These are phyloP conservation scores for Oophaga pumilio DNA, from an alignment of 2,113 vertebrate species.

Conservation along the genomic window DNA sequence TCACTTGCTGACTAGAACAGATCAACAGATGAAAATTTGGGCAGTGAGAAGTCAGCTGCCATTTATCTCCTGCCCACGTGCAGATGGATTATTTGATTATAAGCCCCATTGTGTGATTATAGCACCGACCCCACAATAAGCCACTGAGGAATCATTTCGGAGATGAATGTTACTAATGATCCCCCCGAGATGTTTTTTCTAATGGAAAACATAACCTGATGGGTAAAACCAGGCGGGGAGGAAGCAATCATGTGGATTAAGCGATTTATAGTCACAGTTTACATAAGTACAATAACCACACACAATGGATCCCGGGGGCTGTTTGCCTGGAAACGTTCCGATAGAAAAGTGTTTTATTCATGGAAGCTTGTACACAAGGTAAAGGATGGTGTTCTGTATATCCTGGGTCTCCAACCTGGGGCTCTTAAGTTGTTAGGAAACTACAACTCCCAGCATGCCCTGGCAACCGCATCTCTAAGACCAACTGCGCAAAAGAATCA, in stretches of 20 bases:
- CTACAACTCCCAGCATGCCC: background rate
- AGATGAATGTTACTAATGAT: background rate
- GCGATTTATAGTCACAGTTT: conserved; percentile 8
- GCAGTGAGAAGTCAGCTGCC: background rate
- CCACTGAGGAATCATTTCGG: background rate
- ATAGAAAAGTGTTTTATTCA: background rate
- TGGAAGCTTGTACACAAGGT: background rate
- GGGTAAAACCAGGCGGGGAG: background rate
- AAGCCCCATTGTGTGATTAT: background rate
- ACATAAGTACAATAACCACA: background rate
- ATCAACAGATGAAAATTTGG: no score
- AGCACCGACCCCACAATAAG: background rate
- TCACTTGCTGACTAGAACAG: no score
- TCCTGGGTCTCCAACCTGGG: background rate
- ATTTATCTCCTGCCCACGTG: background rate
- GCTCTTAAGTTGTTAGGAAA: background rate
- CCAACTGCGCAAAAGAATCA: background rate
- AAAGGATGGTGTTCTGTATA: background rate
- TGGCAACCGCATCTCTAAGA: background rate
- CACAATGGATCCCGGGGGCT: background rate
- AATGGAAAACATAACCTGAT: background rate
- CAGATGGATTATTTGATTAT: background rate
- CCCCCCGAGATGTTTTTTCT: background rate
- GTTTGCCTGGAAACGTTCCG: background rate
- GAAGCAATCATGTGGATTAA: conserved; percentile 1